Base-by-base conservation (phyloP, 1,140 invertebrate species). In the Theocolax elegans region DNA sequence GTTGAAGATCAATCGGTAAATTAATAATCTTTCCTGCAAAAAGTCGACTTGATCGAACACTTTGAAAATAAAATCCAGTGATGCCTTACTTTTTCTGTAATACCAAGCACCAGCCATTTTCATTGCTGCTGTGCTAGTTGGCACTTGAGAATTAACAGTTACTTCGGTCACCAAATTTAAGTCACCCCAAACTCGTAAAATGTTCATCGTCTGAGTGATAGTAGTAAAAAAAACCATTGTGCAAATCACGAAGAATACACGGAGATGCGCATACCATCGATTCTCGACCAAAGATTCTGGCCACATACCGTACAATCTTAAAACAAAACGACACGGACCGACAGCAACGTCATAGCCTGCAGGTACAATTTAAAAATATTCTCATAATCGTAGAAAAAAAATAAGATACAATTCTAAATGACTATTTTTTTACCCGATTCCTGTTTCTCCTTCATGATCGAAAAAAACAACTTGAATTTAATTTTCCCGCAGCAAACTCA, bases 261-360 rank as follows among this genome's bases (percentile, higher is more conserved):
- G 27, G 10, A 48, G 0, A 23, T 15, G 0, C 1, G 29, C 19
- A n/a, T 13, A 6, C 60, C 60, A 48, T 15, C 6, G 29, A 8
- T 6, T 42, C 12, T 49, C n/a, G 25, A 8, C 23, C n/a, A 56
- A 51, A 12, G 40, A 40, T 27, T 71, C 53, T 4, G 68, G 68
- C 62, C 68, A 75, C 2, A 58, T 31, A 29, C 74, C 74, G 2
- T 72, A 42, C 2, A 73, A 35, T 21, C 63, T 31, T 27, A 75
- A 49, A 49, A 59, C 59, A 2, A 49, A 51, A 6, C 65, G 65
- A 35, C 73, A 69, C 62, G 65, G 73, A 12, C 72, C 72, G 8
- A 70, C 38, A 9, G 71, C 74, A 13, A 54, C 60, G 17, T 60
- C 38, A 25, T 68, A 73, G 65, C 48, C 74, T 75, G 35, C 3